Base-by-base conservation (phyloP, 2,113 vertebrate species). In the Nymphicus hollandicus region DNA sequence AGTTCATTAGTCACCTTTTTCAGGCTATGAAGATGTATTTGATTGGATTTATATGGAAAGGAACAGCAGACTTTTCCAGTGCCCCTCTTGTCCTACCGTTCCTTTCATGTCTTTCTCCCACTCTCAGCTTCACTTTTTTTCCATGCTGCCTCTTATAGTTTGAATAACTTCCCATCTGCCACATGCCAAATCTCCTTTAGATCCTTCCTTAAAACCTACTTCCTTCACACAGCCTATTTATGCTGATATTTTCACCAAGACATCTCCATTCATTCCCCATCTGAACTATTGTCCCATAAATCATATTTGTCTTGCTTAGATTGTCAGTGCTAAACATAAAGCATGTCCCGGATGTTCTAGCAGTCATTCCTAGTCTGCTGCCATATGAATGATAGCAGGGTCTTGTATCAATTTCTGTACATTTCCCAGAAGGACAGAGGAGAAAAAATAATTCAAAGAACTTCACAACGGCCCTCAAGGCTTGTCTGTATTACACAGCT, bases 391-490 rank as follows among this genome's bases (percentile, higher is more conserved):
- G 91, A 95, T 96, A 93, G 87, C 43, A 1, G 91, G 89, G 70
- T 91, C 93, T 97, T 97, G 78, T 88, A 95, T 94, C 96, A 93
- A 94, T 95, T 97, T 94, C 97, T 98, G 91, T 97, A 97, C 96
- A 96, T 98, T 97, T 98, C 97, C 96, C 93, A 96, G 93, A 81
- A 95, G 97, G 96, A 97, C 96, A 93, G 96, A 97, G 76, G 82
- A 91, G 88, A 91, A 94, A 92, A 97, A 95, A 96, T 94, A 93
- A 97, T 97, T 96, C 85, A 88, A 83, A 91, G 86, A 93, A 85
- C 88, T 96, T 95, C 94, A 80, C 88, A 76, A 83, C 89, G 91
- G 96, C 80, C 87, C 79, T 94, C 31, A 37, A 92, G 94, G 77
- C 84, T 86, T 94, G 79, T 93, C 95, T 94, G 81, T 86, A 44